These are phyloP conservation scores for Lasius fuliginosus DNA, from an alignment of 2,888 invertebrate genomes.

Conservation along the genomic window DNA sequence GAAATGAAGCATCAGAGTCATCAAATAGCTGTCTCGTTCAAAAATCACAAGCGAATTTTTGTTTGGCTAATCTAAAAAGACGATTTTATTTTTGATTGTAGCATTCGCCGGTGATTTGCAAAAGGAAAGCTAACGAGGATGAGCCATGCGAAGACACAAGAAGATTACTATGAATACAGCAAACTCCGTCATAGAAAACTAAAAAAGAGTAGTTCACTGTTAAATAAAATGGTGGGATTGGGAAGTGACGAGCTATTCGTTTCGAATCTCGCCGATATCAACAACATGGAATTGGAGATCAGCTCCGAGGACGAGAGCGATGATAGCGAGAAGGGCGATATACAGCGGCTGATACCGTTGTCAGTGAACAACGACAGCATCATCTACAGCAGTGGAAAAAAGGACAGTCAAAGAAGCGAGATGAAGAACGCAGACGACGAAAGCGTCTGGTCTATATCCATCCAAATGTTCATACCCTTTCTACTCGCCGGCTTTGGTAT, in stretches of 20 bases:
- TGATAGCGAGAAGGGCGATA: slow-evolving; percentile 72
- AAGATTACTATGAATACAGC: slow-evolving; percentile 65
- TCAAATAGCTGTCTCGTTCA: background rate
- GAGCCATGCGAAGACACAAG: slow-evolving; percentile 79
- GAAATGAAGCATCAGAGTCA: background rate
- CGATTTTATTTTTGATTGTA: slow-evolving; percentile 3
- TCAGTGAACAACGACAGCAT: slow-evolving; percentile 63
- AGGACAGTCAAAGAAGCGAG: slow-evolving; percentile 49
- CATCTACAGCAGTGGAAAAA: slow-evolving; percentile 62
- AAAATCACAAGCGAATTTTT: background rate
- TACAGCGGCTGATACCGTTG: slow-evolving; percentile 78
- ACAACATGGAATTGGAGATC: slow-evolving; percentile 80
- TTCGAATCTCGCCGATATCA: slow-evolving; percentile 77
- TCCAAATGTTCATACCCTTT: slow-evolving; percentile 95
- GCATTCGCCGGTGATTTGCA: slow-evolving; percentile 46
- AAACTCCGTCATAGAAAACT: slow-evolving; percentile 80
- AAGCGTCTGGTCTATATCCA: slow-evolving; percentile 90
- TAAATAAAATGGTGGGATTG: slow-evolving; percentile 82
- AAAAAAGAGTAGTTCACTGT: slow-evolving; percentile 56
- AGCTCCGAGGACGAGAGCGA: slow-evolving; percentile 78
- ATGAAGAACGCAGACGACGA: slow-evolving; percentile 80
- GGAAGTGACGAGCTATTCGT: slow-evolving; percentile 81
- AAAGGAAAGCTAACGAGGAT: slow-evolving; percentile 71
- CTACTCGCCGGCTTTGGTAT: slow-evolving; percentile 96
- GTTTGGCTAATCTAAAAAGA: background rate